Evolutionary conservation across 2,797 vertebrate species (phyloP).

Genomic region (Merluccius polli): DNA sequence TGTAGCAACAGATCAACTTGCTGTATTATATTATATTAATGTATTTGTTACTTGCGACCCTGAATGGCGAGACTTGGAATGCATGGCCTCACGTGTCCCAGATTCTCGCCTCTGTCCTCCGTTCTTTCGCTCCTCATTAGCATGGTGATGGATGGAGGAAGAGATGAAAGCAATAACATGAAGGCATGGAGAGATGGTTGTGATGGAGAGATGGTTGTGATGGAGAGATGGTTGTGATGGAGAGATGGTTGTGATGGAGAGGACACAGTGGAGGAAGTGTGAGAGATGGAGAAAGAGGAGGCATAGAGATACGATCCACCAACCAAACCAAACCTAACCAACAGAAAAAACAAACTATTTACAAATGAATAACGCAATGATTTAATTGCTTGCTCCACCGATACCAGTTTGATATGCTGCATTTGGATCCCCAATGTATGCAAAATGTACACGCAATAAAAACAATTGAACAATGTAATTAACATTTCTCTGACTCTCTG

Average conservation of each 20-base stretch:
- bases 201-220: neutral
- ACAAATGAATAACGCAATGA: too few species aligned
- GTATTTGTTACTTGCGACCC: slow-evolving; percentile 40
- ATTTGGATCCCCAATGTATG: too few species aligned
- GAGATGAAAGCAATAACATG: slow-evolving; percentile 24
- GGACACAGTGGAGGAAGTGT: neutral
- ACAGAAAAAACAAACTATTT: too few species aligned
- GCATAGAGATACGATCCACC: neutral
- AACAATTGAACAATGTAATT: too few species aligned
- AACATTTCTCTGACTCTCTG: too few species aligned
- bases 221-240: neutral
- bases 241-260: neutral
- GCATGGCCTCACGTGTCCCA: slow-evolving; percentile 78
- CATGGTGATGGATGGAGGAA: slow-evolving; percentile 44
- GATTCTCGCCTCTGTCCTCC: slow-evolving; percentile 70
- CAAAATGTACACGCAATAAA: too few species aligned
- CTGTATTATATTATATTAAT: slow-evolving; percentile 15
- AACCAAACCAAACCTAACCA: too few species aligned
- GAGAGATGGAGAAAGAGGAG: slow-evolving; percentile 11
- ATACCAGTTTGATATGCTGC: too few species aligned
- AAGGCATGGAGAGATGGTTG: neutral
- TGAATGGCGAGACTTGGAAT: slow-evolving; percentile 70
- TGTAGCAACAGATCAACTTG: slow-evolving; percentile 63
- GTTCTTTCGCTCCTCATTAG: slow-evolving; percentile 55
- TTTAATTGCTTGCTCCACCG: too few species aligned